A percentile compares a stretch with the other conserved stretches of the same genome.
These are phyloP conservation scores for Proctacanthus coquilletti DNA, from an alignment of 1,140 invertebrate genomes.

Conservation along the genomic window DNA sequence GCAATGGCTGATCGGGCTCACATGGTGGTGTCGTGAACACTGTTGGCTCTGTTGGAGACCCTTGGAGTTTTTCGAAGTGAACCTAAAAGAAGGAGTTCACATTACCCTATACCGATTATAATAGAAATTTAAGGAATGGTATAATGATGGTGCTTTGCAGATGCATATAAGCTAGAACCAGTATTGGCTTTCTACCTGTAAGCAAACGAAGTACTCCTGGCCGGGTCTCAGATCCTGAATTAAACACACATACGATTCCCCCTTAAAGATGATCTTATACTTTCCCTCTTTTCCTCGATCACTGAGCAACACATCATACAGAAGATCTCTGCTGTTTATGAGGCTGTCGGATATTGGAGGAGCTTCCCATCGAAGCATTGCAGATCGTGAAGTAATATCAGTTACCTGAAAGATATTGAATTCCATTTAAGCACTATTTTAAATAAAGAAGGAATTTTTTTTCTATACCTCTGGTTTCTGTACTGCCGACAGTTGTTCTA, in stretches of 20 bases:
- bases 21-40: conserved; percentile 47
- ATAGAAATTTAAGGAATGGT: too few relatives aligned
- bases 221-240: conserved; percentile 68
- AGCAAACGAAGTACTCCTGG: conserved; percentile 61
- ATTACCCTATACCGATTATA: too few relatives aligned
- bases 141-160: conserved; percentile 20
- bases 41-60: conserved; percentile 35
- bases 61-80: conserved; percentile 36
- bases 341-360: conserved; percentile 42
- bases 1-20: conserved; percentile 42
- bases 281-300: conserved; percentile 59
- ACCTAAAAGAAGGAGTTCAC: conserved; percentile 19
- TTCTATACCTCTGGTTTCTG: conserved; percentile 48
- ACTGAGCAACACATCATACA: conserved; percentile 60
- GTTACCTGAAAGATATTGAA: conserved; percentile 41
- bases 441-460: not conserved
- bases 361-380: conserved; percentile 59
- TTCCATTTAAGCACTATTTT: conserved; percentile 5
- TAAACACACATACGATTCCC: conserved; percentile 50
- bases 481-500: conserved; percentile 54
- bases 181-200: conserved; percentile 41
- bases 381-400: conserved; percentile 59
- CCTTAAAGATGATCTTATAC: conserved; percentile 66
- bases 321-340: conserved; percentile 38
- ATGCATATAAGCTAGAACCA: conserved; percentile 35